Conservation (phyloP, 2,888 invertebrate genomes). For the Drosophila algonquin region DNA sequence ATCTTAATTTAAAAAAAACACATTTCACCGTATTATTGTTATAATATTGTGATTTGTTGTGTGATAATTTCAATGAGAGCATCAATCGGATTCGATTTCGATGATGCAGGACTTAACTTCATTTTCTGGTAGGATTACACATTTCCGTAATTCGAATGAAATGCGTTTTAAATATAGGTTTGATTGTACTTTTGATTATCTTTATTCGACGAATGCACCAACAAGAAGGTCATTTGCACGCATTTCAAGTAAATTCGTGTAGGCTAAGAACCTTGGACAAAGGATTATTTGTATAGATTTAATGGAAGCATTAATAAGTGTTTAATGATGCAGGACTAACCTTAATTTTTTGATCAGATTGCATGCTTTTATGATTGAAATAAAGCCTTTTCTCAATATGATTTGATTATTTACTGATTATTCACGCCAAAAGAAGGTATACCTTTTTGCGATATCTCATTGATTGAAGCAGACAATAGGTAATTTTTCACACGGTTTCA, state of each 20-base stretch:
- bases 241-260: too few relatives aligned
- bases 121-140: background rate
- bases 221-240: too few relatives aligned
- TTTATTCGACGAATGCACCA: too few relatives aligned
- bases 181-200: too few relatives aligned
- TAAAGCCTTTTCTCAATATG: background rate
- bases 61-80: too few relatives aligned
- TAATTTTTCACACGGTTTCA: too few relatives aligned
- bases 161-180: too few relatives aligned
- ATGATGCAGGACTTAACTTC: background rate
- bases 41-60: too few relatives aligned
- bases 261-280: too few relatives aligned
- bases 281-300: background rate
- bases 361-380: constrained; percentile 7
- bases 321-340: background rate
- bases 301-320: background rate
- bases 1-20: background rate
- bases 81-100: background rate
- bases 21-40: background rate
- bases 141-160: background rate
- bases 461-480: too few relatives aligned
- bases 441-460: background rate
- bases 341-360: background rate
- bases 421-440: background rate
- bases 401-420: constrained; percentile 15